Base-by-base conservation (phyloP, 35 echinoderm and acorn worm species). In the Diadema setosum region DNA sequence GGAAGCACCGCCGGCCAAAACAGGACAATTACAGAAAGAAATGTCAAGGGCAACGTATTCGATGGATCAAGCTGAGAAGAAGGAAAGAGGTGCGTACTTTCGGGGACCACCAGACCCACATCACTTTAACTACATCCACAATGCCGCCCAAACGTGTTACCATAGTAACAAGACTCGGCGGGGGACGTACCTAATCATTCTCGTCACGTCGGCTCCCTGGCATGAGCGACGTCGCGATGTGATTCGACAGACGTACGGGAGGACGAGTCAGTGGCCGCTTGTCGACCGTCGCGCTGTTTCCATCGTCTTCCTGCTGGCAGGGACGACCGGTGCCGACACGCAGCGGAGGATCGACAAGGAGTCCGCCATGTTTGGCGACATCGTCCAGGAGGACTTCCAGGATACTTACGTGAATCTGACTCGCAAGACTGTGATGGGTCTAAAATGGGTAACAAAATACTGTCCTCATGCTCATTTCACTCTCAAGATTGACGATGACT, bases 401-500 rank as follows among this genome's bases (percentile, higher is more conserved):
- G 89, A 91, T 52, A 46, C n/a, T 2, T 91, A 91, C 37, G 30
- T 84, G 31, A 91, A 91, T 41, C 42, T 91, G 45, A 75, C 81
- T 1, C 33, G 80, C 25, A 91, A 91, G 61, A 84, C 81, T 20
- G 61, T 91, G 4, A 91, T 91, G 89, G 65, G 81, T 27, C 36
- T 91, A 18, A 91, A 91, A 80, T 91, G 89, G 89, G 89, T 60
- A 8, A 73, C 41, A 1, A 85, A 46, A 48, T 85, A 83, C 50
- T 91, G 89, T 37, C 82, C 60, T 1, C 84, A 83, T 20, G 82
- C 81, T 4, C 48, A 31, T 39, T 91, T 84, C 75, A 70, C 81
- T 31, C 45, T 91, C 17, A 91, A 91, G 67, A 84, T 91, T 21
- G 89, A 91, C 39, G 89, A 91, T 58, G 89, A 91, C 45, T 39